Conservation (phyloP, 2,797 vertebrate genomes). For the Takifugu rubripes region DNA sequence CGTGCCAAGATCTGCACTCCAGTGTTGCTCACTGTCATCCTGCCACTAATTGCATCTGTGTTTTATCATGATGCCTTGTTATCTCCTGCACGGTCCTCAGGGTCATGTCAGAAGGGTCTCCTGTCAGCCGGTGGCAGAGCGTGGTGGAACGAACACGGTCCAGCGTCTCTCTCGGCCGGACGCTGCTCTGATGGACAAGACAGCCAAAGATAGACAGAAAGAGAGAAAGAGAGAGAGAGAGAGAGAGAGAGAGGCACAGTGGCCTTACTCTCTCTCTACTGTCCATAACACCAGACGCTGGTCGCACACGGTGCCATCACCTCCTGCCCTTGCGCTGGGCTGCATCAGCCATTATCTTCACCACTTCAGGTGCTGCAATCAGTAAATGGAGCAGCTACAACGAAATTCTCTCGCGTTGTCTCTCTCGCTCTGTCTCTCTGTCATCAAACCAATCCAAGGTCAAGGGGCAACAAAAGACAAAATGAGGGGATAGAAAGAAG, state of each 20-base stretch:
- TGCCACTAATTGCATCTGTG: slow-evolving; percentile 60
- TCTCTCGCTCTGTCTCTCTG: slow-evolving; percentile 24
- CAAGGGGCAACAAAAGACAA: slow-evolving; percentile 36
- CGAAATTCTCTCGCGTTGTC: slow-evolving; percentile 42
- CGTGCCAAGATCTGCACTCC: slow-evolving; percentile 41
- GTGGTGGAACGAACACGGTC: slow-evolving; percentile 31
- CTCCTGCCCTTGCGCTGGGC: slow-evolving; percentile 36
- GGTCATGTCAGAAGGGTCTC: slow-evolving; percentile 50
- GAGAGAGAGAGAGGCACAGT: slow-evolving; percentile 7
- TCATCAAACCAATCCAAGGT: slow-evolving; percentile 37
- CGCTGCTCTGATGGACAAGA: slow-evolving; percentile 1
- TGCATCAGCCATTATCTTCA: slow-evolving; percentile 57
- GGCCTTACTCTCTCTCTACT: slow-evolving; percentile 33
- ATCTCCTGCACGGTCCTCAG: slow-evolving; percentile 54
- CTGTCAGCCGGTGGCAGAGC: slow-evolving; percentile 44
- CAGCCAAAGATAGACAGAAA: not conserved
- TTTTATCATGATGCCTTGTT: slow-evolving; percentile 65
- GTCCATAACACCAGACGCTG: slow-evolving; percentile 33
- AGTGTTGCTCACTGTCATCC: slow-evolving; percentile 38
- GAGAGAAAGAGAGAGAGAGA: not conserved
- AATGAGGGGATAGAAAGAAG: slow-evolving; percentile 11
- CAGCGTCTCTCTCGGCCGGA: slow-evolving; percentile 12
- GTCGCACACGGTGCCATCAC: slow-evolving; percentile 36
- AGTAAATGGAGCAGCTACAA: slow-evolving; percentile 56
- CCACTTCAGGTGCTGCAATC: slow-evolving; percentile 60